Evolutionary conservation across 2,797 vertebrate species (phyloP).

Genomic region (Enteromius radiatus): DNA sequence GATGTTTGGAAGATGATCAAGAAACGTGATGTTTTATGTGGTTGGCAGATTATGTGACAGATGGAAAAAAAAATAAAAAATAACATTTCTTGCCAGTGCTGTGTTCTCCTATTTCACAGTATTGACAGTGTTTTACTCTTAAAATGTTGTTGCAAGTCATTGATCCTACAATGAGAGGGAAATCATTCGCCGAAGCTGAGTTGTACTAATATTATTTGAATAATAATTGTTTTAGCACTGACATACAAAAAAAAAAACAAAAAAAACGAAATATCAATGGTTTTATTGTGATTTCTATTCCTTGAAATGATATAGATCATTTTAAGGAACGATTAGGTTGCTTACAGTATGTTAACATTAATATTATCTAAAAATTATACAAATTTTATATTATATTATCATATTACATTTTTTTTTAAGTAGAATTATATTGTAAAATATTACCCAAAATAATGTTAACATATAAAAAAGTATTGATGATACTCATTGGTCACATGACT

Average conservation of each 20-base stretch:
- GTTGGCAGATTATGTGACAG: constrained; percentile 17
- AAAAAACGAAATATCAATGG: background rate
- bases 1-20: constrained; percentile 16
- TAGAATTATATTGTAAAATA: too few species aligned
- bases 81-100: background rate
- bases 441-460: too few species aligned
- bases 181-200: background rate
- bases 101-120: background rate
- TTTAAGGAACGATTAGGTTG: background rate
- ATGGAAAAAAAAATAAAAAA: background rate
- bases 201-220: too few species aligned
- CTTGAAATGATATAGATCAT: background rate
- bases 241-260: background rate
- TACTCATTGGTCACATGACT: too few species aligned
- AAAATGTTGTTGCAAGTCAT: constrained; percentile 12
- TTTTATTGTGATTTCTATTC: background rate
- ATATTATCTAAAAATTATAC: background rate
- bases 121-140: constrained; percentile 2
- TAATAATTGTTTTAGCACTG: background rate
- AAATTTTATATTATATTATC: background rate
- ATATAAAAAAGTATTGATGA: too few species aligned
- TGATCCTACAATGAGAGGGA: background rate
- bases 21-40: background rate
- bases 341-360: background rate
- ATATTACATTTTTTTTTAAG: background rate